phyloP scores from a whole-genome alignment of 2,888 invertebrate genomes.

The Agriopis marginaria region DNA sequence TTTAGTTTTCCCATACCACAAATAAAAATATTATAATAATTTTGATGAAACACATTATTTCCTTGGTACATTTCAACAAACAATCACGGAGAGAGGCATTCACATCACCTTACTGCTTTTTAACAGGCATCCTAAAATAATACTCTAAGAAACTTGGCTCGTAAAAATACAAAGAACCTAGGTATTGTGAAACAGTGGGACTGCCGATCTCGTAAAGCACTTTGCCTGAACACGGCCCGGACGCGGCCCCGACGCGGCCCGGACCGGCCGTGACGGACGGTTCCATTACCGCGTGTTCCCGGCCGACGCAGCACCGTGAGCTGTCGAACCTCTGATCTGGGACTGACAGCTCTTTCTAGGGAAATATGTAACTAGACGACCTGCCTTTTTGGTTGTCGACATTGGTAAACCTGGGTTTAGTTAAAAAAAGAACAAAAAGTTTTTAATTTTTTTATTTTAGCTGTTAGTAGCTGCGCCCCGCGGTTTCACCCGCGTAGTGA shows the following conservation, averaged over 20 bases:
- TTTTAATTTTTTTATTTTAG: no score
- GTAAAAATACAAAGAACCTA: not conserved
- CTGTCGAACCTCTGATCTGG: conserved; percentile 5
- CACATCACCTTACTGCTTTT: not conserved
- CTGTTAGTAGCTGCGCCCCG: no score
- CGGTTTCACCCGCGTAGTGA: no score
- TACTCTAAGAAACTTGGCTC: not conserved
- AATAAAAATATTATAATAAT: no score
- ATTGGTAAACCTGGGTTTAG: not conserved
- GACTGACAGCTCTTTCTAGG: conserved; percentile 11
- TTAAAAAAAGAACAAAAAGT: no score
- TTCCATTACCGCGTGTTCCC: conserved; percentile 9
- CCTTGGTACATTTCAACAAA: no score
- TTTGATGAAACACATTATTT: no score
- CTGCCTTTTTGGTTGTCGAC: not conserved
- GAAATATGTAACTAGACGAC: not conserved
- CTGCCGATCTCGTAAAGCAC: conserved; percentile 1
- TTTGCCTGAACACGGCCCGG: not conserved
- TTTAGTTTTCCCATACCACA: no score
- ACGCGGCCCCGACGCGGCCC: not conserved
- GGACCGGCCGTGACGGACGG: conserved; percentile 1
- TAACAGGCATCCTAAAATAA: not conserved
- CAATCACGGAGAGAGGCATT: no score
- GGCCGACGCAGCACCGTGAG: not conserved
- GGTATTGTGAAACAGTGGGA: not conserved